phyloP scores from a whole-genome alignment of 2,888 invertebrate species.

The Cacoxenus indagator region DNA sequence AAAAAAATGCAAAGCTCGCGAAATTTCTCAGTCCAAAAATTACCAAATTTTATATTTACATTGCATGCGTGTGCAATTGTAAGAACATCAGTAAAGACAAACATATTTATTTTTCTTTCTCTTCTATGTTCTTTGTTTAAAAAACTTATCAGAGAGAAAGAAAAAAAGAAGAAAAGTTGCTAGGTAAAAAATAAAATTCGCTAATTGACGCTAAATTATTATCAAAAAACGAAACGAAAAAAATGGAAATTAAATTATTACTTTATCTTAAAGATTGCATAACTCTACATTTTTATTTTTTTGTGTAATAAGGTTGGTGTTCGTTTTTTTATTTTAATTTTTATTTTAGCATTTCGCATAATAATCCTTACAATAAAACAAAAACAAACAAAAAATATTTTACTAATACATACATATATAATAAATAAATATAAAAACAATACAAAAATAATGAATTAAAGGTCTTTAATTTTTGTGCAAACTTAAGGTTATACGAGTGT shows the following conservation, averaged over 20 bases:
- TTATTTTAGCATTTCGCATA: constrained; percentile 50
- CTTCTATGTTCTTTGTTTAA: constrained; percentile 11
- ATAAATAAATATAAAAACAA: constrained; percentile 53
- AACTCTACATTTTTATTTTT: constrained; percentile 34
- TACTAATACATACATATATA: constrained; percentile 61
- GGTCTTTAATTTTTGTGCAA: constrained; percentile 2
- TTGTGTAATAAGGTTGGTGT: constrained; percentile 52
- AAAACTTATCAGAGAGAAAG: constrained; percentile 10
- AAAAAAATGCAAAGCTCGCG: constrained; percentile 14
- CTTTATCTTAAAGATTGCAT: constrained; percentile 30
- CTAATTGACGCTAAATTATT: constrained; percentile 24
- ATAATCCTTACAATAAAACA: constrained; percentile 50
- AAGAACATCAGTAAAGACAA: constrained; percentile 22
- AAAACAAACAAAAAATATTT: constrained; percentile 47
- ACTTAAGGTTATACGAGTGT: no score
- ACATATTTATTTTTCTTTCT: neutral
- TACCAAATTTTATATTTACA: neutral
- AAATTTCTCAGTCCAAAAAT: neutral
- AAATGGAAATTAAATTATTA: constrained; percentile 40
- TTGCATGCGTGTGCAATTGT: neutral
- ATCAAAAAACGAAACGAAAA: constrained; percentile 30
- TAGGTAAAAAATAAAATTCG: constrained; percentile 11
- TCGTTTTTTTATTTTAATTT: constrained; percentile 45
- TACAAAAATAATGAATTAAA: constrained; percentile 43
- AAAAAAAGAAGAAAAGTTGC: neutral